These are phyloP conservation scores for Bugulina stolonifera DNA, from an alignment of 2,888 invertebrate species.

Conservation along the genomic window DNA sequence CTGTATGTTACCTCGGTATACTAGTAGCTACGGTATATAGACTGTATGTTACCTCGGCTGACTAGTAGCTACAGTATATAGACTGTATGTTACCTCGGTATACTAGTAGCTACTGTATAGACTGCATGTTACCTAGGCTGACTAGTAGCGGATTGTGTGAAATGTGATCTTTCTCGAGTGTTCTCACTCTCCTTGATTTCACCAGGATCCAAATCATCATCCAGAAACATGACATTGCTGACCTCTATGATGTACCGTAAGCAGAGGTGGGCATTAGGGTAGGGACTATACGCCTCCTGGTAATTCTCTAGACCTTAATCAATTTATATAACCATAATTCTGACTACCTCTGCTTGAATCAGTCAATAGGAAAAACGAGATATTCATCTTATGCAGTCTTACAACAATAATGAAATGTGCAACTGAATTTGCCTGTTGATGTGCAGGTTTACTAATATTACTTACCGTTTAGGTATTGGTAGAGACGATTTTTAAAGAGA, in stretches of 20 bases:
- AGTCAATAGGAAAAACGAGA: too few relatives aligned
- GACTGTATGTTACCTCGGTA: too few relatives aligned
- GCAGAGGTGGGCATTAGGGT: constrained; percentile 49
- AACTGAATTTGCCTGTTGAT: too few relatives aligned
- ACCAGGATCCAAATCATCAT: constrained; percentile 40
- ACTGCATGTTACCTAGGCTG: background rate
- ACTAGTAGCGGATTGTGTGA: constrained; percentile 8
- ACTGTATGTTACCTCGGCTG: too few relatives aligned
- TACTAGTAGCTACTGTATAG: background rate
- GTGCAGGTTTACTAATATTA: background rate
- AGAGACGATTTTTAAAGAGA: constrained; percentile 49
- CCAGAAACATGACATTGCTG: constrained; percentile 48
- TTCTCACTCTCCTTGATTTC: constrained; percentile 40
- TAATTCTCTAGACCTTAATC: constrained; percentile 44
- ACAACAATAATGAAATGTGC: too few relatives aligned
- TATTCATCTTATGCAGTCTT: too few relatives aligned
- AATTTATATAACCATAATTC: background rate
- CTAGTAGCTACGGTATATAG: too few relatives aligned
- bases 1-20: too few relatives aligned
- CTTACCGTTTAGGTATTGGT: constrained; percentile 49
- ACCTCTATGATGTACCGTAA: constrained; percentile 49
- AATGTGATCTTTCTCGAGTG: constrained; percentile 9
- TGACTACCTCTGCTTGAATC: too few relatives aligned
- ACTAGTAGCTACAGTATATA: too few relatives aligned
- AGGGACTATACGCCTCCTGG: constrained; percentile 48